Evolutionary conservation across 2,113 vertebrate genomes (phyloP).

Genomic region (Thamnaconus septentrionalis): DNA sequence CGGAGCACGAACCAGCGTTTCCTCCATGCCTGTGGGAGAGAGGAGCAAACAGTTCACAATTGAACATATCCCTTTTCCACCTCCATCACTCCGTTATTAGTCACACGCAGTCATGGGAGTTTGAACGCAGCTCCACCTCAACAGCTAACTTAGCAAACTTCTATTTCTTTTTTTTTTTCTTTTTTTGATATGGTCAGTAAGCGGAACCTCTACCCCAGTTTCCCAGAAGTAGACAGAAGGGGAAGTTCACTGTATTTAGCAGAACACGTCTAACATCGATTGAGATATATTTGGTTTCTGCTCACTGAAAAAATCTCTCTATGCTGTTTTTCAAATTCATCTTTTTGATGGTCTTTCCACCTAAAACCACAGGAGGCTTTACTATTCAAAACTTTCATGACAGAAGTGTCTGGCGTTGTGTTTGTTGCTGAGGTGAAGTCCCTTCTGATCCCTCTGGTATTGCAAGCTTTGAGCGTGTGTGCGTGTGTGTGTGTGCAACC

Average conservation of each 20-base stretch:
- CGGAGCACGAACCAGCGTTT: slow-evolving; percentile 97
- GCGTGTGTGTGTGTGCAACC: slow-evolving; percentile 10
- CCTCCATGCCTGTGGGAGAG: slow-evolving; percentile 86
- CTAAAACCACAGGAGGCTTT: too few species aligned
- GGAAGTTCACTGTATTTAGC: slow-evolving; percentile 76
- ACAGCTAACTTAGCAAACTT: slow-evolving; percentile 28
- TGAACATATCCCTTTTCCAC: not conserved
- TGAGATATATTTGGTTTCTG: slow-evolving; percentile 31
- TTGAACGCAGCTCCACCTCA: slow-evolving; percentile 18
- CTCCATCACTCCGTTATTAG: slow-evolving; percentile 2
- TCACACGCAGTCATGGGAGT: slow-evolving; percentile 34
- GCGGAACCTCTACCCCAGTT: slow-evolving; percentile 73
- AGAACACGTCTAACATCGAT: slow-evolving; percentile 52
- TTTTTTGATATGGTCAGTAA: slow-evolving; percentile 61
- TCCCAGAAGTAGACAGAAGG: slow-evolving; percentile 81
- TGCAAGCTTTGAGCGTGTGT: slow-evolving; percentile 24
- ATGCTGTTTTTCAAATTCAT: too few species aligned
- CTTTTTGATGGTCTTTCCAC: too few species aligned
- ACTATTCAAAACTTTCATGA: too few species aligned
- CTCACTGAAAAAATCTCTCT: slow-evolving; percentile 4
- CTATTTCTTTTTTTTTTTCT: slow-evolving; percentile 37
- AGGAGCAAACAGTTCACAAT: slow-evolving; percentile 3
- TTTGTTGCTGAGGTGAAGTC: too few species aligned
- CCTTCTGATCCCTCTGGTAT: not conserved
- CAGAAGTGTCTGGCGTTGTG: too few species aligned